phyloP scores from a whole-genome alignment of 2,797 vertebrate genomes.

The Pantherophis vulpinus region DNA sequence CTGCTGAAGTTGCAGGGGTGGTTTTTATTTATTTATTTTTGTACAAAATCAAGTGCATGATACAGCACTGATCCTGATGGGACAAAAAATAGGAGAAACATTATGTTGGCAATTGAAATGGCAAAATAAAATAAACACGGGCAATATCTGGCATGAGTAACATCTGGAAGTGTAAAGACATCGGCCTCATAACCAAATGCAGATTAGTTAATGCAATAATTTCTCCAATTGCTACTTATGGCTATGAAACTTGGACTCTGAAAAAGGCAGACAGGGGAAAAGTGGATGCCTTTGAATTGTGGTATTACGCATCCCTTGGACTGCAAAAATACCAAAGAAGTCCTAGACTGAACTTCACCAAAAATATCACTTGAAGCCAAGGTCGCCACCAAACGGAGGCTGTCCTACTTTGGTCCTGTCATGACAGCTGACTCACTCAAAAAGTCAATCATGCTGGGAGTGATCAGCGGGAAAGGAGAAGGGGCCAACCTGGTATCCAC shows the following conservation, averaged over 20 bases:
- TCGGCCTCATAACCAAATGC: background rate
- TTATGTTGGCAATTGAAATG: background rate
- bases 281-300: background rate
- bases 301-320: background rate
- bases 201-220: background rate
- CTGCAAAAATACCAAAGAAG: background rate
- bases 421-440: background rate
- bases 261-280: background rate
- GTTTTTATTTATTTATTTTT: background rate
- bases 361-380: background rate
- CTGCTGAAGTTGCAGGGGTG: conserved; percentile 19
- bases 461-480: background rate
- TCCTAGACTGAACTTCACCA: background rate
- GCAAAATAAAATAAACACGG: background rate
- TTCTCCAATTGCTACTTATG: background rate
- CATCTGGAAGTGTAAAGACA: background rate
- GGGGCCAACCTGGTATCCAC: background rate
- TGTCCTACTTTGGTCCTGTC: background rate
- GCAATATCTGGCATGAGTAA: background rate
- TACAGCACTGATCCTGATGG: background rate
- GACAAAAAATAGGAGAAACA: background rate
- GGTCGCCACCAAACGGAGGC: background rate
- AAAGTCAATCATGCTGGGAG: background rate
- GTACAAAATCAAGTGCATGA: background rate
- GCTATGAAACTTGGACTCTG: background rate